Percentiles rank a stretch among this genome's conserved stretches.
These are phyloP conservation scores for Acrocera orbiculus DNA, from an alignment of 2,888 invertebrate genomes.

Conservation along the genomic window DNA sequence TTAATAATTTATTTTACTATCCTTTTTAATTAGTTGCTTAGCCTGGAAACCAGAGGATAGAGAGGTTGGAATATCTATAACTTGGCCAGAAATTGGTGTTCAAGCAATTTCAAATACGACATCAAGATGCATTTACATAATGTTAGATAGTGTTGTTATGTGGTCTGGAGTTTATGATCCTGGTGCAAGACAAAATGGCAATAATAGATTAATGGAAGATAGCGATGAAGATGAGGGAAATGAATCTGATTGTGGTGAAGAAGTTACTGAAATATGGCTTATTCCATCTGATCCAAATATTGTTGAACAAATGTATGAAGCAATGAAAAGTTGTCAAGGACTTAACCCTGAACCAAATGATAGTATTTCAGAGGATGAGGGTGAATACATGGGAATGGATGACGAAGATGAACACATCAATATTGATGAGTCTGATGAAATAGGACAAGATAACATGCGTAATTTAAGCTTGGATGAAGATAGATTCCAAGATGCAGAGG, in stretches of 20 bases:
- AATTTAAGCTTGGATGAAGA: constrained; percentile 28
- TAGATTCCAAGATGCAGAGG: constrained; percentile 29
- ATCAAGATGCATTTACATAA: constrained; percentile 25
- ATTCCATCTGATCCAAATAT: constrained; percentile 44
- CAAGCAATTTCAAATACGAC: constrained; percentile 27
- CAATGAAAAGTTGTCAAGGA: constrained; percentile 59
- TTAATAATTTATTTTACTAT: background rate
- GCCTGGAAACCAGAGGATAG: constrained; percentile 24
- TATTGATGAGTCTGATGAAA: constrained; percentile 12
- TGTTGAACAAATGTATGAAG: constrained; percentile 51
- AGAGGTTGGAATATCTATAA: constrained; percentile 25
- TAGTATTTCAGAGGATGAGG: constrained; percentile 27
- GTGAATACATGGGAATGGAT: constrained; percentile 26
- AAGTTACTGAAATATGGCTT: constrained; percentile 51
- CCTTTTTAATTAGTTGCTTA: constrained; percentile 18
- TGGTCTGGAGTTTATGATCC: constrained; percentile 25
- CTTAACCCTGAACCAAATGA: constrained; percentile 64
- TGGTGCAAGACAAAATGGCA: background rate
- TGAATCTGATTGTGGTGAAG: constrained; percentile 27
- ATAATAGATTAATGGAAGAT: constrained; percentile 18
- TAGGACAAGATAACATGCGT: constrained; percentile 21
- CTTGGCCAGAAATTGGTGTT: constrained; percentile 27
- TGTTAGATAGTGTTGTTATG: constrained; percentile 24
- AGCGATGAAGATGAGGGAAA: constrained; percentile 21
- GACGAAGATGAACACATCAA: constrained; percentile 16